Evolutionary conservation across 2,797 vertebrate species (phyloP).

Genomic region (Menidia menidia): DNA sequence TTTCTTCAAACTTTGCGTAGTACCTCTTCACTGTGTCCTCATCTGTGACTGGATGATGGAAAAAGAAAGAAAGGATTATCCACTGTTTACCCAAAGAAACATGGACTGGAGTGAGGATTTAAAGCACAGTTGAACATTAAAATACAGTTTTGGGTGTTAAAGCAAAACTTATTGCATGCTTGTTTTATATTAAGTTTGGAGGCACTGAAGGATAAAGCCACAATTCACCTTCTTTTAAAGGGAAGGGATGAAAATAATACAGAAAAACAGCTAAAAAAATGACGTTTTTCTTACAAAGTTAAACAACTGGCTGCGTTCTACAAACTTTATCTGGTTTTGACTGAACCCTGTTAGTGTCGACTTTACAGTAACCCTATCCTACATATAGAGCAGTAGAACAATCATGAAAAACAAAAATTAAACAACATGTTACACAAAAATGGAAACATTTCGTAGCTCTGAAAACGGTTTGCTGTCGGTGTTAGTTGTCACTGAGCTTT

Average conservation of each 20-base stretch:
- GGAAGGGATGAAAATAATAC: background rate
- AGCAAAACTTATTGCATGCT: background rate
- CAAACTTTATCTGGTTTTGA: too few relatives aligned
- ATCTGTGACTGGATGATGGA: conserved; percentile 88
- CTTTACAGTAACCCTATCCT: too few relatives aligned
- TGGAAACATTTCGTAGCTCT: background rate
- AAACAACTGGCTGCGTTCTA: too few relatives aligned
- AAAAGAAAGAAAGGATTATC: conserved; percentile 5
- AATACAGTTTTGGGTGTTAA: background rate
- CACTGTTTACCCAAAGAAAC: background rate
- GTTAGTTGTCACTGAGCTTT: background rate
- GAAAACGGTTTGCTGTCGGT: background rate
- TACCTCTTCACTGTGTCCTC: conserved; percentile 97
- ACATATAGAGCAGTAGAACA: too few relatives aligned
- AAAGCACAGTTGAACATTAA: background rate
- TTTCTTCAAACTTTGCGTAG: conserved; percentile 98
- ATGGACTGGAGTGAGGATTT: background rate
- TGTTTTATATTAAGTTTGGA: background rate
- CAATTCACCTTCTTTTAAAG: background rate
- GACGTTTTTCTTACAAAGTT: too few relatives aligned
- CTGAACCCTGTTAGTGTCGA: too few relatives aligned
- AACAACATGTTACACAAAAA: too few relatives aligned
- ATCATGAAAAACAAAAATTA: too few relatives aligned
- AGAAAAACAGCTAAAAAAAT: too few relatives aligned
- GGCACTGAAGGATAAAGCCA: conserved; percentile 1